Conservation (phyloP, 2,113 vertebrate species). For the Chionomys nivalis region DNA sequence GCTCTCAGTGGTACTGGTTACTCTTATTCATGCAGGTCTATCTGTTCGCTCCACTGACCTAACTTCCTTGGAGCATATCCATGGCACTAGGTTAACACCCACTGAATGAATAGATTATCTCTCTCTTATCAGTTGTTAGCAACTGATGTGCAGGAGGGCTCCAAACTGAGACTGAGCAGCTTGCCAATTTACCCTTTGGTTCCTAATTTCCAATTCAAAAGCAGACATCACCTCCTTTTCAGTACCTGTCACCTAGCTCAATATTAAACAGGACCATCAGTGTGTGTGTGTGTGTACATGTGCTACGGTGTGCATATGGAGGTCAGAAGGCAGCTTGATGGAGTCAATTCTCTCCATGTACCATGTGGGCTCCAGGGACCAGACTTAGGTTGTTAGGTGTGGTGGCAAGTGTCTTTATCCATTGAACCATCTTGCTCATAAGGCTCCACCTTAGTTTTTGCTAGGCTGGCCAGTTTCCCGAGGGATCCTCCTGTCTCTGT, state of each 20-base stretch:
- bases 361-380: background rate
- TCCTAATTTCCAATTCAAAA: background rate
- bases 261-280: background rate
- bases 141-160: background rate
- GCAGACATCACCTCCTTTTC: background rate
- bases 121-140: background rate
- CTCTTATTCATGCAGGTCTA: background rate
- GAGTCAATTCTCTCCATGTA: background rate
- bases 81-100: background rate
- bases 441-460: background rate
- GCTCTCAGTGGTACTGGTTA: background rate
- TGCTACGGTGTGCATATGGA: background rate
- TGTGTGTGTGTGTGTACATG: background rate
- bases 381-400: background rate
- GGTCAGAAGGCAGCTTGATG: background rate
- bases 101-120: background rate
- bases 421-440: background rate
- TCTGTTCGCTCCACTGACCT: background rate
- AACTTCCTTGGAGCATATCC: background rate
- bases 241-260: background rate
- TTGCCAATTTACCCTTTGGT: background rate
- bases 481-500: background rate
- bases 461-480: background rate
- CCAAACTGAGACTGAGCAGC: background rate
- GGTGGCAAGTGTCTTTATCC: background rate